Conservation (phyloP, 2,888 invertebrate genomes). For the Latrodectus elegans region DNA sequence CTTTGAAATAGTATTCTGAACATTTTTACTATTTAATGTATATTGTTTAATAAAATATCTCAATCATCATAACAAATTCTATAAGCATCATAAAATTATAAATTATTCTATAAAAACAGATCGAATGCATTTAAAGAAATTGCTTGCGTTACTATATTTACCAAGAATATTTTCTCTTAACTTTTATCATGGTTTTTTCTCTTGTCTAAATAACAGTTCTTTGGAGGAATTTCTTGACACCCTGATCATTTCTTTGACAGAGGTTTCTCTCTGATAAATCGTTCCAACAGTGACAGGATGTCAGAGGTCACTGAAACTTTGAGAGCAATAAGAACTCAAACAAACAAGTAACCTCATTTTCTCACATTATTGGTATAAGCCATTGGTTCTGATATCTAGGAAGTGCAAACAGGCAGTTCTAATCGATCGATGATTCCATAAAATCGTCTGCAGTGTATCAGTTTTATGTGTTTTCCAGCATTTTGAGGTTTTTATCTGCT, state of each 20-base stretch:
- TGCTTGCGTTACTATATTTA: too few species aligned
- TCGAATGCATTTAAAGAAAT: too few species aligned
- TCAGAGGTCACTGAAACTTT: slow-evolving; percentile 6
- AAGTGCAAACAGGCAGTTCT: background rate
- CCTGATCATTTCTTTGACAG: background rate
- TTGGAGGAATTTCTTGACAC: too few species aligned
- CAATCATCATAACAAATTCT: too few species aligned
- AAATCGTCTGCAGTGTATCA: slow-evolving; percentile 20
- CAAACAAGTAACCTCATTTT: slow-evolving; percentile 1
- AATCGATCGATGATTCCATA: slow-evolving; percentile 25
- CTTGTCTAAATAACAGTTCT: too few species aligned
- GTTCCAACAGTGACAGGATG: background rate
- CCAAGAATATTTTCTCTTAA: too few species aligned
- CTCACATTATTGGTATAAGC: slow-evolving; percentile 7
- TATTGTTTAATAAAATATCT: too few species aligned
- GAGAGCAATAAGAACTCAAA: slow-evolving; percentile 13
- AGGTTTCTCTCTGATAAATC: background rate
- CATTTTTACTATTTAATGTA: too few species aligned
- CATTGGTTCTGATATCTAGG: slow-evolving; percentile 5
- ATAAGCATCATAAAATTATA: too few species aligned
- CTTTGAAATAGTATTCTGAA: too few species aligned
- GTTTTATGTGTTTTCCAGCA: slow-evolving; percentile 14
- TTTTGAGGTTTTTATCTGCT: background rate
- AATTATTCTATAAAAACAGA: too few species aligned
- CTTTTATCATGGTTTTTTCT: too few species aligned